These are phyloP conservation scores for Dicrurus megarhynchus DNA, from an alignment of 2,113 vertebrate genomes.

Conservation along the genomic window DNA sequence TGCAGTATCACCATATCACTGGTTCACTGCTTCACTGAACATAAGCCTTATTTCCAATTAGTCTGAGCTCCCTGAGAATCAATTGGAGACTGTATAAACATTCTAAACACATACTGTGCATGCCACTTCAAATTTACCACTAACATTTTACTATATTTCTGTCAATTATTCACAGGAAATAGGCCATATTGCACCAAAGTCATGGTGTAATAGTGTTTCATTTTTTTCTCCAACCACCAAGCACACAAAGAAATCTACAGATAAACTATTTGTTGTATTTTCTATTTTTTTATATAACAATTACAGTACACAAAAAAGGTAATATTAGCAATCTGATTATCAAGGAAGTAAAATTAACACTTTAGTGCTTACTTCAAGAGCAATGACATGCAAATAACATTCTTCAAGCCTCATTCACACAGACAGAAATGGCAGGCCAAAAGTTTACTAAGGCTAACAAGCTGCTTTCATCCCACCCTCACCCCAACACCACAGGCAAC, in stretches of 20 bases:
- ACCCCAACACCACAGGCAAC: background rate
- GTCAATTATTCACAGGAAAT: slow-evolving; percentile 44
- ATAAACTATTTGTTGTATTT: background rate
- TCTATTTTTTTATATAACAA: slow-evolving; percentile 25
- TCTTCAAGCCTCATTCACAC: background rate
- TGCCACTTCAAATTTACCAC: slow-evolving; percentile 64
- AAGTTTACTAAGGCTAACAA: background rate
- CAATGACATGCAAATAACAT: background rate
- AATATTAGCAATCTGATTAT: background rate
- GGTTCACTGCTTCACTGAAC: background rate
- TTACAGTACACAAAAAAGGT: background rate
- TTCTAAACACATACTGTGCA: slow-evolving; percentile 57
- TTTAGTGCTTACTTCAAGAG: background rate
- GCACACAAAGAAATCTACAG: background rate
- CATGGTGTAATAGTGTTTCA: background rate
- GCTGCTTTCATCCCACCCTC: background rate
- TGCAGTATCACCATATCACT: slow-evolving; percentile 12
- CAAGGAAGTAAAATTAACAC: background rate
- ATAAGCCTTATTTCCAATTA: slow-evolving; percentile 70
- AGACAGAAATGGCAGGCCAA: background rate
- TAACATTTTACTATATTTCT: slow-evolving; percentile 43
- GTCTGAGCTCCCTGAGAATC: slow-evolving; percentile 35
- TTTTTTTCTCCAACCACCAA: background rate
- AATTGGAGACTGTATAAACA: slow-evolving; percentile 38
- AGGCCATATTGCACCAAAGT: background rate